phyloP scores from a whole-genome alignment of 1,140 invertebrate species.

The Vanessa atalanta region DNA sequence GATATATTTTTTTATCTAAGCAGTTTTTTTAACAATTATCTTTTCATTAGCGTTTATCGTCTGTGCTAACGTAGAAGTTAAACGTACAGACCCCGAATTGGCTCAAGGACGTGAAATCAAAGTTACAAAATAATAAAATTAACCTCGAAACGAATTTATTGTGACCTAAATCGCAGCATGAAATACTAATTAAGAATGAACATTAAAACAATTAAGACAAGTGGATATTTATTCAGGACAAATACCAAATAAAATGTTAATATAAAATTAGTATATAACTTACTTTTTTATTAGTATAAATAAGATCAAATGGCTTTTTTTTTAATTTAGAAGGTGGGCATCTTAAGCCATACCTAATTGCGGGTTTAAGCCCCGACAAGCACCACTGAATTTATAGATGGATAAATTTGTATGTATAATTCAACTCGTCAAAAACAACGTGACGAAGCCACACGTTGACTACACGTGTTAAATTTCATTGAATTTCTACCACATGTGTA shows the following conservation, averaged over 20 bases:
- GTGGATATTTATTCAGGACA: not conserved
- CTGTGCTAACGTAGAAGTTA: not conserved
- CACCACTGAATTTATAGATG: no score
- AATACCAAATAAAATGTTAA: not conserved
- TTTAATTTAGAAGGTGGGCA: no score
- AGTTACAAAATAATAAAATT: constrained; percentile 34
- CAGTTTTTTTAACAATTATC: not conserved
- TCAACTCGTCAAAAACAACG: no score
- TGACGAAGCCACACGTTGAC: no score
- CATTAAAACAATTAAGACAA: not conserved
- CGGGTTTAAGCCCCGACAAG: no score
- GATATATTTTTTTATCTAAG: not conserved
- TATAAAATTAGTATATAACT: no score
- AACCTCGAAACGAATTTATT: constrained; percentile 29
- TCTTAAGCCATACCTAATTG: no score
- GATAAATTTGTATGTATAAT: no score
- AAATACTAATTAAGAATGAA: constrained; percentile 14
- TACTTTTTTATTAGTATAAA: no score
- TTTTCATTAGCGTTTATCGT: constrained; percentile 3
- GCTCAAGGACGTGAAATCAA: constrained; percentile 34
- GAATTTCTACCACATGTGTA: no score
- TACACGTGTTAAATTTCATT: no score
- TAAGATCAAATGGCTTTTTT: no score
- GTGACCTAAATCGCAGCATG: constrained; percentile 36
- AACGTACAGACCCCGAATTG: constrained; percentile 2